Evolutionary conservation across 2,113 vertebrate species (phyloP).

Genomic region (Gambusia affinis): DNA sequence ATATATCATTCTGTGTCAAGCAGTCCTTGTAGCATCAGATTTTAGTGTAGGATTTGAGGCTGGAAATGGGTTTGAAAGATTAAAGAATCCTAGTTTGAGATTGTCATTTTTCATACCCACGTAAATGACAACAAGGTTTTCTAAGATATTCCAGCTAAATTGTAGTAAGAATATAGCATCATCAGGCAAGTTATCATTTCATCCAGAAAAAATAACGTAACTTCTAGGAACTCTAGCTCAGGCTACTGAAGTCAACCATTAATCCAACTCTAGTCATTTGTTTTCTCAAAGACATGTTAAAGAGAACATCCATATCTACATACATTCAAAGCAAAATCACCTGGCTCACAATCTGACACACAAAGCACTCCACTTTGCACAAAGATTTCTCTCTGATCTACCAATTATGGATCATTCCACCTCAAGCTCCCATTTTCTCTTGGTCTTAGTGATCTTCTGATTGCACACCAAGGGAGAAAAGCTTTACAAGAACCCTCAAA

Average conservation of each 20-base stretch:
- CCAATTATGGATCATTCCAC: constrained; percentile 69
- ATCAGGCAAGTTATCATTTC: constrained; percentile 5
- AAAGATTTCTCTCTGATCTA: constrained; percentile 73
- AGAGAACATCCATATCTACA: constrained; percentile 58
- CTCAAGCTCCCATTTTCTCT: constrained; percentile 41
- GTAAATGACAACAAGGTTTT: background rate
- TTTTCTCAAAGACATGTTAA: constrained; percentile 12
- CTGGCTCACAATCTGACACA: constrained; percentile 52
- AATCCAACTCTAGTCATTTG: constrained; percentile 35
- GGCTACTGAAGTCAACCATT: constrained; percentile 14
- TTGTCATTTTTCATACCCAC: background rate
- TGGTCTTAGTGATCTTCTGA: constrained; percentile 64
- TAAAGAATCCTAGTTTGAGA: background rate
- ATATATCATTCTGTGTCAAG: background rate
- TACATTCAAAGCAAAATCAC: constrained; percentile 51
- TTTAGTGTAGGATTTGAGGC: background rate
- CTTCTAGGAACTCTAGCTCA: constrained; percentile 11
- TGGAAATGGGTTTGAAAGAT: background rate
- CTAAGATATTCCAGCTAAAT: background rate
- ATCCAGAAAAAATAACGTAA: background rate
- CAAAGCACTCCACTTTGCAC: constrained; percentile 64
- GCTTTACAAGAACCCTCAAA: constrained; percentile 69
- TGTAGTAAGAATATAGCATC: background rate
- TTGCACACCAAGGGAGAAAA: constrained; percentile 64
- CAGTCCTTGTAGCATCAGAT: background rate